These are phyloP conservation scores for Eulithis testata DNA, from an alignment of 2,888 invertebrate genomes.

Conservation along the genomic window DNA sequence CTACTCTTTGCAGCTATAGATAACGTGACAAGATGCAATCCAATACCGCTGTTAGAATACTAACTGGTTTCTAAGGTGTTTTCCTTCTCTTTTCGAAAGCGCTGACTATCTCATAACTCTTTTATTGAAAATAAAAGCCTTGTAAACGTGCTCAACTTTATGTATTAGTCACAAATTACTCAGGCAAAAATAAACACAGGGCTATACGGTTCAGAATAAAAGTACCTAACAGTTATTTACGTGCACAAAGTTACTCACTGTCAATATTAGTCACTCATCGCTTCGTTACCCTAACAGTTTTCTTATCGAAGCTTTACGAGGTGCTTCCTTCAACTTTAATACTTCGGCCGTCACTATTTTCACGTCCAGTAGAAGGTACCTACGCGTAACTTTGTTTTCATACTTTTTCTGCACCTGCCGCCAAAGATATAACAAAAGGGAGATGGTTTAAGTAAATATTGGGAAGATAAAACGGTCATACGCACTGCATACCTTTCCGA, in stretches of 20 bases:
- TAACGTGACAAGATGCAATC: too few relatives aligned
- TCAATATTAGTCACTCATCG: slow-evolving; percentile 37
- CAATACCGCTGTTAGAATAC: neutral
- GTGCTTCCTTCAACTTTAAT: slow-evolving; percentile 54
- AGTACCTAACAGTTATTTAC: neutral
- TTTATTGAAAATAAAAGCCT: too few relatives aligned
- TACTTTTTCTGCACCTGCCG: slow-evolving; percentile 64
- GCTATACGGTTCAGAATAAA: neutral
- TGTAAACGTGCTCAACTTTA: too few relatives aligned
- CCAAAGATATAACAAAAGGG: slow-evolving; percentile 62
- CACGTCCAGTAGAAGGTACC: slow-evolving; percentile 53
- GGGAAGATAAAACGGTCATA: slow-evolving; percentile 56
- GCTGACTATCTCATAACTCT: too few relatives aligned
- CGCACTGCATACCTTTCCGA: slow-evolving; percentile 58
- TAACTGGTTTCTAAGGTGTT: neutral
- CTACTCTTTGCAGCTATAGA: too few relatives aligned
- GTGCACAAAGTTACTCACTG: neutral
- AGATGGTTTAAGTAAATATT: slow-evolving; percentile 61
- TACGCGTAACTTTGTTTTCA: slow-evolving; percentile 57
- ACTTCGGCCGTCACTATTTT: slow-evolving; percentile 57
- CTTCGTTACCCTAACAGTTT: slow-evolving; percentile 34
- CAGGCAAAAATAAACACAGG: neutral
- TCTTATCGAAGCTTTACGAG: slow-evolving; percentile 52
- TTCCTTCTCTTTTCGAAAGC: too few relatives aligned
- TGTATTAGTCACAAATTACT: neutral